phyloP scores from a whole-genome alignment of 2,888 invertebrate species.

The Clusia tigrina region DNA sequence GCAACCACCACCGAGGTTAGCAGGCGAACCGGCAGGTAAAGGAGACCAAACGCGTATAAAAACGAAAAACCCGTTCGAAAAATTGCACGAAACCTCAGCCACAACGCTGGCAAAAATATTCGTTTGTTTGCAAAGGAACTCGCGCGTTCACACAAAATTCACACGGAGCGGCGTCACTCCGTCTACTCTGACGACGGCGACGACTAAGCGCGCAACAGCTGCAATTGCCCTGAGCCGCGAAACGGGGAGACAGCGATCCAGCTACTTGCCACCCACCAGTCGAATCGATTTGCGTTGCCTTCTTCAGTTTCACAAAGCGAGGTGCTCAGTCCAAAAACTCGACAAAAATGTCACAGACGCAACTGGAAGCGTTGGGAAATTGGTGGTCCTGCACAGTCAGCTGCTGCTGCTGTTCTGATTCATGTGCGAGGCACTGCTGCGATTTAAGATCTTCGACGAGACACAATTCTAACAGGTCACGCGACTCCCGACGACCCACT shows the following conservation, averaged over 20 bases:
- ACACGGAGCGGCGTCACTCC: constrained; percentile 25
- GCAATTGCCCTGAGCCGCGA: neutral
- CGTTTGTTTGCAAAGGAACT: constrained; percentile 1
- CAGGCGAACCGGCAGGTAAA: neutral
- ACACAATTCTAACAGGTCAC: neutral
- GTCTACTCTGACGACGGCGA: constrained; percentile 19
- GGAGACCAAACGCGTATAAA: neutral
- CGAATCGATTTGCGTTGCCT: neutral
- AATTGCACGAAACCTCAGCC: neutral
- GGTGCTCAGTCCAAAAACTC: too few species aligned
- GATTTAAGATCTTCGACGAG: constrained; percentile 17
- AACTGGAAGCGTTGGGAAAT: too few species aligned
- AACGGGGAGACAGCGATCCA: neutral
- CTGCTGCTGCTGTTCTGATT: constrained; percentile 50
- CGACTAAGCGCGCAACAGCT: neutral
- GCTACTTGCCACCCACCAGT: neutral
- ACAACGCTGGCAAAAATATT: neutral
- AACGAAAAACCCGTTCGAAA: neutral
- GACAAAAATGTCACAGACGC: neutral
- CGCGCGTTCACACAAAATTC: neutral
- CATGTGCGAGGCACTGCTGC: too few species aligned
- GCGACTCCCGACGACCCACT: neutral
- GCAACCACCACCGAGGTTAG: neutral
- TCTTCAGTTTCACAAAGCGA: too few species aligned
- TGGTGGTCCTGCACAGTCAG: constrained; percentile 52